Evolutionary conservation across 2,113 vertebrate species (phyloP).

Genomic region (Prietella phreatophila): DNA sequence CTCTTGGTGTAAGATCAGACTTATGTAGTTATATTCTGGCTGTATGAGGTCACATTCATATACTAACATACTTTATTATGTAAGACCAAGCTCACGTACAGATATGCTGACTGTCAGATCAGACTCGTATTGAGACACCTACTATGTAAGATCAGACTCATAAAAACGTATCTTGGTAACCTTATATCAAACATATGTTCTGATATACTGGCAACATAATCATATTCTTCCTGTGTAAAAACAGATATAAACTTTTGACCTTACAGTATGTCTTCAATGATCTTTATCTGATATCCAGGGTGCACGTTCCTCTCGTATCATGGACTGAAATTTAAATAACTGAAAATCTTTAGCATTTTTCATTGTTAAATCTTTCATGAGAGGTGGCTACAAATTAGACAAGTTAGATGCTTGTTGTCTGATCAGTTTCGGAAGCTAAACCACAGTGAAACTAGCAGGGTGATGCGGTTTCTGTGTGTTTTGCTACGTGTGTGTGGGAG

Average conservation of each 20-base stretch:
- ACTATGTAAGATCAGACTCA: neutral
- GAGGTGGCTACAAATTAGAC: neutral
- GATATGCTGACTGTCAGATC: neutral
- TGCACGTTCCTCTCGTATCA: neutral
- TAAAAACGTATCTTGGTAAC: neutral
- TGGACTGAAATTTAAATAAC: neutral
- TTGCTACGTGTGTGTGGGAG: neutral
- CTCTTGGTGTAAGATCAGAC: neutral
- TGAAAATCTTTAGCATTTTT: neutral
- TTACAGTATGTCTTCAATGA: neutral
- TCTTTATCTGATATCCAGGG: neutral
- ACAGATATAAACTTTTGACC: neutral
- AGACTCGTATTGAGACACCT: neutral
- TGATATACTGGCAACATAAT: neutral
- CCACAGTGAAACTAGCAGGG: conserved; percentile 1
- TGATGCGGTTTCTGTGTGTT: conserved; percentile 5
- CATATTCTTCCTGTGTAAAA: neutral
- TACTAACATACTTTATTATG: neutral
- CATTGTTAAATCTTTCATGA: neutral
- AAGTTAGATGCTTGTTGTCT: neutral
- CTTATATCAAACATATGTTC: neutral
- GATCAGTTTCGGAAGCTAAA: neutral
- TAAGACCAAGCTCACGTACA: neutral
- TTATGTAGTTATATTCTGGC: neutral
- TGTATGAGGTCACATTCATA: neutral